Evolutionary conservation across 2,113 vertebrate genomes (phyloP), one percentile per base, ranked within the genome.

Genomic region (Clarias gariepinus): DNA sequence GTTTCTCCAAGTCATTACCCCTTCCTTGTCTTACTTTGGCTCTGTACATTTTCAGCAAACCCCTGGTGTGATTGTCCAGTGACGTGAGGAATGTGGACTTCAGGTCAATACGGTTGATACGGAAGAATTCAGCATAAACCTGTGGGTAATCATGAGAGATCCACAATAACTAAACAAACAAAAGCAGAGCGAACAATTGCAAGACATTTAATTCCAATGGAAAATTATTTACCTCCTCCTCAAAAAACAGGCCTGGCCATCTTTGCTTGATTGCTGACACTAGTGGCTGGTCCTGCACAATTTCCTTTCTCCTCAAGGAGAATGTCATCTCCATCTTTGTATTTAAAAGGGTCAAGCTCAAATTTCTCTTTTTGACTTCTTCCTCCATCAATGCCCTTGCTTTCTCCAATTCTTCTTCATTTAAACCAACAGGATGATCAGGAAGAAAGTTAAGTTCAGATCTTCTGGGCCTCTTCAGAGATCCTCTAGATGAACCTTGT

Each of bases 271-370:
- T 52, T 60, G 88, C n/a, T 85, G 80, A 86, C 36, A 86, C 85
- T 11, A 89, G 66, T 81, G 64, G 77, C 66, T 85, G 83, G 71
- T 88, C 78, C 55, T 68, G 84, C 18, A 83, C 58, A 83, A 88
- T 83, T 78, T 77, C 66, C 8, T 86, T 86, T 88, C 83, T 88
- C 28, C 79, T 88, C 69, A 86, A 86, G 69, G 79, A 86, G 61
- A 82, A 86, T 28, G 76, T 88, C 12, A 15, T 55, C 53, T 55
- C 53, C 53, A 55, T 55, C 4, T 55, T 55, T 55, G 53, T 13
- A 55, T 55, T 55, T 8, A 55, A 55, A 55, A 55, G 10, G 13
- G 53, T 55, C 53, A 55, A 55, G 53, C 53, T 55, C 53, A 55
- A 55, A 55, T 55, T 55, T 55, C 7, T 55, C 53, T 55, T 55